Conservation (phyloP, 2,888 invertebrate genomes). For the Oligia fasciuncula region DNA sequence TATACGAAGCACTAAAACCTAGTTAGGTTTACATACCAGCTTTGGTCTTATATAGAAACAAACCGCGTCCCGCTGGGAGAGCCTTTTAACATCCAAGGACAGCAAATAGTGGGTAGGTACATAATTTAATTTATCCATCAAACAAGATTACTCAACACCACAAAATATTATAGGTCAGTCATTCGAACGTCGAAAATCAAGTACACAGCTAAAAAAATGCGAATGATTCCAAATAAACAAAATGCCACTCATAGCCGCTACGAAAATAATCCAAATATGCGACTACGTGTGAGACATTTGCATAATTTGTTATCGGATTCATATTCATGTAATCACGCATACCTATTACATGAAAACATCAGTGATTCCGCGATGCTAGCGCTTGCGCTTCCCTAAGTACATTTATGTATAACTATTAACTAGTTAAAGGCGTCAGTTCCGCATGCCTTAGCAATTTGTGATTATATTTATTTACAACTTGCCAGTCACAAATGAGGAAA, state of each 20-base stretch:
- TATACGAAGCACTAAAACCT: neutral
- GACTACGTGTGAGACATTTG: conserved; percentile 41
- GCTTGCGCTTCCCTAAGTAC: conserved; percentile 62
- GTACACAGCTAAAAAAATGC: conserved; percentile 26
- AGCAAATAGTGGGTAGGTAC: neutral
- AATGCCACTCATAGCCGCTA: conserved; percentile 38
- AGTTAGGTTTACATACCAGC: neutral
- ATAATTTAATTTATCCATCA: conserved; percentile 10
- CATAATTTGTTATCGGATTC: conserved; percentile 51
- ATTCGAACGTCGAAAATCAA: conserved; percentile 29
- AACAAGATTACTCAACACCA: conserved; percentile 11
- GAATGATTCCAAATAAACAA: conserved; percentile 47
- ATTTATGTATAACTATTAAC: conserved; percentile 53
- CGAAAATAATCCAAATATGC: conserved; percentile 48
- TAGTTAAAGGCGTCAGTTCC: conserved; percentile 64
- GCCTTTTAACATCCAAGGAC: neutral
- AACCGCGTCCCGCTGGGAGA: neutral
- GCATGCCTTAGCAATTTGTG: conserved; percentile 64
- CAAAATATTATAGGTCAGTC: conserved; percentile 32
- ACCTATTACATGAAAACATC: conserved; percentile 58
- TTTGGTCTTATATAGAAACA: neutral
- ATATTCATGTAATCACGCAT: conserved; percentile 62
- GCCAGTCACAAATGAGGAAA: conserved; percentile 31
- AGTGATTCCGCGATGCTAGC: conserved; percentile 64
- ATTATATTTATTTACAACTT: conserved; percentile 54